These are phyloP conservation scores for Anolis apletophallus DNA, from an alignment of 2,797 vertebrate genomes.

Conservation along the genomic window DNA sequence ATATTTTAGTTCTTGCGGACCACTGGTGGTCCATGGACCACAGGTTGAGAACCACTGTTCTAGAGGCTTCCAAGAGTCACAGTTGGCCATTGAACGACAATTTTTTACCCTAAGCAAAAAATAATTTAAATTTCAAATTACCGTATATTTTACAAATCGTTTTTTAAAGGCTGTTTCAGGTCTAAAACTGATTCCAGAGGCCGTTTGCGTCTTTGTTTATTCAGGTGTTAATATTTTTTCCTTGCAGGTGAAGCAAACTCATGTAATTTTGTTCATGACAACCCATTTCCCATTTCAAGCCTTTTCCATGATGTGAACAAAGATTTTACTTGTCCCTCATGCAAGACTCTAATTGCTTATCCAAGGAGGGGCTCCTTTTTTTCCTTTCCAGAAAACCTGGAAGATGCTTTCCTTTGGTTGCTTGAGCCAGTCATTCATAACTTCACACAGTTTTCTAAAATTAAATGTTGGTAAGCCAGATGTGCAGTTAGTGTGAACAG, in stretches of 20 bases:
- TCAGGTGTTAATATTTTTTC: neutral
- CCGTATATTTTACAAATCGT: too few species aligned
- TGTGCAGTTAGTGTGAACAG: neutral
- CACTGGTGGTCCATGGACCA: too few species aligned
- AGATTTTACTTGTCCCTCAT: neutral
- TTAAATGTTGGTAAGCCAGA: neutral
- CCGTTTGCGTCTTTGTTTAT: neutral
- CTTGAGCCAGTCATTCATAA: slow-evolving; percentile 7
- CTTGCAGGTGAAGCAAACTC: neutral
- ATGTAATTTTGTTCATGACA: neutral
- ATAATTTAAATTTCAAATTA: too few species aligned
- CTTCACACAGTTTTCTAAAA: neutral
- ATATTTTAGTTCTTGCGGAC: too few species aligned
- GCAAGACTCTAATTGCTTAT: neutral
- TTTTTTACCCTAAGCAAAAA: too few species aligned
- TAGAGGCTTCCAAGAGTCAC: too few species aligned
- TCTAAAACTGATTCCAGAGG: too few species aligned
- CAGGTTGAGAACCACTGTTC: too few species aligned
- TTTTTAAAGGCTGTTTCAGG: too few species aligned
- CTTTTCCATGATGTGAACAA: neutral
- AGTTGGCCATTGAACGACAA: too few species aligned
- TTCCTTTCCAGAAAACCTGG: neutral
- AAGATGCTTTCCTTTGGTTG: neutral
- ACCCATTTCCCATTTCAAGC: neutral
- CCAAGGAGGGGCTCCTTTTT: neutral